phyloP scores from a whole-genome alignment of 2,888 invertebrate genomes.

The Elegia similella region DNA sequence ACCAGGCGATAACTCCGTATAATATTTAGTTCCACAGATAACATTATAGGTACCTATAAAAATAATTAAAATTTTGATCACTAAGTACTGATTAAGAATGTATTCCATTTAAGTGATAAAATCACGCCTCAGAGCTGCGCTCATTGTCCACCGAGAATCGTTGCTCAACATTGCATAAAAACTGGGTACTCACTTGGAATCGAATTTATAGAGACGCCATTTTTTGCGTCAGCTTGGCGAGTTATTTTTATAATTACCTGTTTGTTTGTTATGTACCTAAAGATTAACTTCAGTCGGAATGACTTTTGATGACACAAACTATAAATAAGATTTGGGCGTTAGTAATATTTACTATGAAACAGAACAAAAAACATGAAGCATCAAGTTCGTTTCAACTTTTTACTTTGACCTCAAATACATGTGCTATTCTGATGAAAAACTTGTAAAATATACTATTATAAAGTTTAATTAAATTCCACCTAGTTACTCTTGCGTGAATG shows the following conservation, averaged over 20 bases:
- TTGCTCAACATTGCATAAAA: slow-evolving; percentile 3
- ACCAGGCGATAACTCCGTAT: no score
- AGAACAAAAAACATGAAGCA: no score
- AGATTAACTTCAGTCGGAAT: background rate
- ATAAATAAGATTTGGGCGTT: no score
- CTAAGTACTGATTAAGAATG: background rate
- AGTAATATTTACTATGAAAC: no score
- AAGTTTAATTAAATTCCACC: no score
- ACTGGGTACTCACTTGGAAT: background rate
- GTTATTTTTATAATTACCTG: slow-evolving; percentile 2
- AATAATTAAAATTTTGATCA: background rate
- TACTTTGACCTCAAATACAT: no score
- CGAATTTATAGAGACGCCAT: background rate
- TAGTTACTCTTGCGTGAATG: no score
- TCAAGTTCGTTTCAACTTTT: no score
- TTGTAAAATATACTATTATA: no score
- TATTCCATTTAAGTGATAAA: slow-evolving; percentile 9
- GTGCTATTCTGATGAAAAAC: no score
- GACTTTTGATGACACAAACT: background rate
- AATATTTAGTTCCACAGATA: background rate
- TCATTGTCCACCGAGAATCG: slow-evolving; percentile 8
- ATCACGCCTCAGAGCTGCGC: background rate
- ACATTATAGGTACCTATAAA: background rate
- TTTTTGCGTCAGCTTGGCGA: background rate
- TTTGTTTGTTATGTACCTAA: background rate